Evolutionary conservation across 2,888 invertebrate genomes (phyloP), one percentile per base, ranked within the genome.

Genomic region (Cantharis rufa): DNA sequence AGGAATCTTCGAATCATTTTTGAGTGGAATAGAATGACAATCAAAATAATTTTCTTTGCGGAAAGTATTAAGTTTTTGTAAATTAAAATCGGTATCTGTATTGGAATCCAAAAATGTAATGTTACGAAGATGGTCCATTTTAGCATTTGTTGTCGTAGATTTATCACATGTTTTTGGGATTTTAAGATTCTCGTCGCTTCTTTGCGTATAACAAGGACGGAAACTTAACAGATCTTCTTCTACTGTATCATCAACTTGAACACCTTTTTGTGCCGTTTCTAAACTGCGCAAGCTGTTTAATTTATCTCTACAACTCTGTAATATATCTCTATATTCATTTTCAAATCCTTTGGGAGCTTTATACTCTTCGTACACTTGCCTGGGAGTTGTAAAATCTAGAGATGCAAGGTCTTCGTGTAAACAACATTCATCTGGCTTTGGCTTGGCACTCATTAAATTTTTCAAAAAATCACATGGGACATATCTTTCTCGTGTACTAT

Each of bases 1-100:
- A 10, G 80, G 82, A 10, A 68, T 73, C n/a, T 28, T 63, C 21
- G 10, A 16, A 24, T 62, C 83, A 16, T 85, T 85, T 0, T 89
- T 81, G 74, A 88, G 86, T 80, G 87, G 86, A 0, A 89, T 89
- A 0, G 91, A 91, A 82, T 92, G 91, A n/a, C 91, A 91, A 79
- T 92, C 91, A 74, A 91, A 92, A 81, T 90, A 92, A 82, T 91
- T 90, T 10, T 90, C 86, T 1, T 88, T 85, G 10, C 92, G 87
- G 78, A 91, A 92, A 80, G 89, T 87, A 78, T 87, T 83, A n/a
- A 88, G 21, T 11, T 84, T 82, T 9, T 79, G 78, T 11, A 84
- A 48, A 32, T 76, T 68, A 15, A 16, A 11, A 3, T 48, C 15
- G 11, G 32, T n/a, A 10, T 48, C 21, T 15, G 13, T 13, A n/a